Conservation (phyloP, 1,140 invertebrate genomes). For the Aphelenchoides besseyi region DNA sequence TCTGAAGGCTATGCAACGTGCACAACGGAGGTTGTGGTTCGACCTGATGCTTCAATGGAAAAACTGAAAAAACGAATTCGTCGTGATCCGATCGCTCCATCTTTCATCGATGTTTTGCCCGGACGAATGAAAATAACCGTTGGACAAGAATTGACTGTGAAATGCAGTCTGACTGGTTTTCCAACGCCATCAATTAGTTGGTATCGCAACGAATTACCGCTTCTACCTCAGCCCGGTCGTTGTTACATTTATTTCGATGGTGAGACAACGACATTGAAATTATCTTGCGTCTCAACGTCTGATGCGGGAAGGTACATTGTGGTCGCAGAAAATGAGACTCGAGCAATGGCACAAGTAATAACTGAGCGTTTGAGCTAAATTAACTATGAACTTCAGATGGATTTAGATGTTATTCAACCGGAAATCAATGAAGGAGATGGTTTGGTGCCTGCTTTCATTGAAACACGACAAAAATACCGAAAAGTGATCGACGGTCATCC, state of each 20-base stretch:
- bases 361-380: conserved; percentile 34
- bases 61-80: conserved; percentile 42
- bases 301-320: conserved; percentile 94
- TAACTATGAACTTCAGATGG: conserved; percentile 46
- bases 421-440: conserved; percentile 30
- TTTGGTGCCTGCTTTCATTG: conserved; percentile 38
- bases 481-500: conserved; percentile 4
- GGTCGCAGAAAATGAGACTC: conserved; percentile 83
- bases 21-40: conserved; percentile 51
- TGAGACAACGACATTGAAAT: conserved; percentile 70
- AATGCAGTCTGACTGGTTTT: conserved; percentile 50
- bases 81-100: conserved; percentile 46
- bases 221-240: conserved; percentile 48
- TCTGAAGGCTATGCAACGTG: conserved; percentile 53
- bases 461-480: conserved; percentile 26
- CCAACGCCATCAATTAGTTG: conserved; percentile 51
- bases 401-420: conserved; percentile 42
- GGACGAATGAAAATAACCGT: conserved; percentile 31
- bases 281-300: conserved; percentile 77
- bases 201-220: conserved; percentile 42
- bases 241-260: conserved; percentile 54
- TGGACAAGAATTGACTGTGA: conserved; percentile 49
- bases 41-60: conserved; percentile 22
- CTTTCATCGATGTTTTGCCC: conserved; percentile 59
- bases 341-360: conserved; percentile 63